These are phyloP conservation scores for Solenodon paradoxus DNA, from an alignment of 2,113 vertebrate genomes.

Conservation along the genomic window DNA sequence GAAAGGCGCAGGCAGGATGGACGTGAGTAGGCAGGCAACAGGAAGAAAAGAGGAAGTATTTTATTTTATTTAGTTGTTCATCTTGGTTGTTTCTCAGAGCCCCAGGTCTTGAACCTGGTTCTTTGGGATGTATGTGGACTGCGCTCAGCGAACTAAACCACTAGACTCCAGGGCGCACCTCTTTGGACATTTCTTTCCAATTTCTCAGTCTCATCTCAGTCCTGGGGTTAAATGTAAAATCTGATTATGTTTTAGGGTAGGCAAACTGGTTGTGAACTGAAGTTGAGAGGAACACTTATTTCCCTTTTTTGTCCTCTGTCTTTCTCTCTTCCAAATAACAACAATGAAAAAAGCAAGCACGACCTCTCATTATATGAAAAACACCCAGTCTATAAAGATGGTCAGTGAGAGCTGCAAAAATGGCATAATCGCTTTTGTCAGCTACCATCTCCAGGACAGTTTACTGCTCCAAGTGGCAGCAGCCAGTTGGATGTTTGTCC, in stretches of 20 bases:
- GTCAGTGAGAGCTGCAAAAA: background rate
- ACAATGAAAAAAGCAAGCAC: background rate
- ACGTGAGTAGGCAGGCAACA: no score
- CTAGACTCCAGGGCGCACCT: no score
- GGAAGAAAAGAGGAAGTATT: no score
- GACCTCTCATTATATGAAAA: background rate
- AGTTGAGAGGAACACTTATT: background rate
- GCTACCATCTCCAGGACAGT: fast-evolving
- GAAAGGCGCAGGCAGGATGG: no score
- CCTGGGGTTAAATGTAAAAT: background rate
- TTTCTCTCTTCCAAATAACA: background rate
- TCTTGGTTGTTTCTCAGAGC: no score
- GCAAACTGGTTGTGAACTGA: background rate
- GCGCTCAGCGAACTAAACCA: no score
- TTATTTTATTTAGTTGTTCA: no score
- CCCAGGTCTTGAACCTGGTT: no score
- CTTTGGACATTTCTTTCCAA: background rate
- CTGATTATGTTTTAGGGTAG: background rate
- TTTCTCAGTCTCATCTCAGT: background rate
- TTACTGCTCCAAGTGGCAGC: background rate
- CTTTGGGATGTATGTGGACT: no score
- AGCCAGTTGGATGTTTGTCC: background rate
- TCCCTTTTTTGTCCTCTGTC: background rate
- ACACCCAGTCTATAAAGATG: background rate
- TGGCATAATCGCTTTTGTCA: background rate